Percentiles rank a stretch among this genome's conserved stretches.
Evolutionary conservation across 2,888 invertebrate species (phyloP).

Genomic region (Hipparchia sbordonii): DNA sequence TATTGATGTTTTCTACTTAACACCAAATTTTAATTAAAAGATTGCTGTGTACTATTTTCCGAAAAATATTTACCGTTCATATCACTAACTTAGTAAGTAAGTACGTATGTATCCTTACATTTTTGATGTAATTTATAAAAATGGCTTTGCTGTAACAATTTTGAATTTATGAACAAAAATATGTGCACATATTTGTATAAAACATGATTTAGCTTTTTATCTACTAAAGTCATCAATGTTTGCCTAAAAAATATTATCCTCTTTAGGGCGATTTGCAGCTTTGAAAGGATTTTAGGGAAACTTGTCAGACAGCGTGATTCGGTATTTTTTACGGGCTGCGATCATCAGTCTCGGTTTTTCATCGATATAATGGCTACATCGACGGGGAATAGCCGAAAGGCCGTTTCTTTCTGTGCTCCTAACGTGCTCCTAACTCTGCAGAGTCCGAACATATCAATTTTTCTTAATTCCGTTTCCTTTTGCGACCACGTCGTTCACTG

Average conservation of each 20-base stretch:
- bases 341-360: conserved; percentile 56
- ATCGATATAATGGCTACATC: conserved; percentile 31
- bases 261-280: conserved; percentile 41
- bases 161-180: neutral
- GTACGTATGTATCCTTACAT: too few relatives aligned
- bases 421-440: neutral
- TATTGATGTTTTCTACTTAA: neutral
- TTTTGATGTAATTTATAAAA: too few relatives aligned
- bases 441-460: conserved; percentile 18
- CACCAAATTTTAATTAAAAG: neutral
- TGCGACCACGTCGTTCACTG: neutral
- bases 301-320: conserved; percentile 61
- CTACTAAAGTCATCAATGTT: conserved; percentile 27
- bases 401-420: conserved; percentile 10
- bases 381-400: conserved; percentile 23
- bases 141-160: neutral
- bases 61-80: too few relatives aligned
- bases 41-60: too few relatives aligned
- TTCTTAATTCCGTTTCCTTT: conserved; percentile 9
- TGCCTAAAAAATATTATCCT: conserved; percentile 47
- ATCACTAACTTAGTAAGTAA: too few relatives aligned
- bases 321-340: conserved; percentile 48
- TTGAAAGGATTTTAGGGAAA: conserved; percentile 55
- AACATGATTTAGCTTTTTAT: conserved; percentile 27
- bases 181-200: conserved; percentile 1